phyloP scores from a whole-genome alignment of 2,888 invertebrate species.

The Aromia moschata region DNA sequence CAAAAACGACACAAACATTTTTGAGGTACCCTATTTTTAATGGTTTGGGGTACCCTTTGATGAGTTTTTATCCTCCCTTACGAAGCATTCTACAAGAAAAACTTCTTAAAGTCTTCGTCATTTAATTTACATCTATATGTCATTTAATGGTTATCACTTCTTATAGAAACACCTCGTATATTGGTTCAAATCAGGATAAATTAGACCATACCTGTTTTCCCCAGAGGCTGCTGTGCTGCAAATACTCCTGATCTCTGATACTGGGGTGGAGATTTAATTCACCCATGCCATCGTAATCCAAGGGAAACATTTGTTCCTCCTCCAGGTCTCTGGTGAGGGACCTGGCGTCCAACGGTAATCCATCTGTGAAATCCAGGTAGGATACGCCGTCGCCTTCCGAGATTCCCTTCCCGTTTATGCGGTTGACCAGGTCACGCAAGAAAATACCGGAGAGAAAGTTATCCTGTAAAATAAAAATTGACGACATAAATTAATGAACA shows the following conservation, averaged over 20 bases:
- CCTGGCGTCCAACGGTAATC: slow-evolving; percentile 57
- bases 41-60: no score
- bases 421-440: slow-evolving; percentile 79
- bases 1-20: no score
- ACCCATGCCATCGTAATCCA: slow-evolving; percentile 76
- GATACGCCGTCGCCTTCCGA: slow-evolving; percentile 66
- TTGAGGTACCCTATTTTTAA: no score
- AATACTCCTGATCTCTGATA: slow-evolving; percentile 85
- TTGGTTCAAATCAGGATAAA: no score
- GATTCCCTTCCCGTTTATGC: slow-evolving; percentile 77
- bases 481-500: slow-evolving; percentile 9
- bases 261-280: slow-evolving; percentile 75
- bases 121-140: no score
- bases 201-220: slow-evolving; percentile 67
- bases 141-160: no score
- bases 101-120: no score
- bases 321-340: slow-evolving; percentile 64
- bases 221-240: slow-evolving; percentile 79
- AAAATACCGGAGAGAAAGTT: slow-evolving; percentile 73
- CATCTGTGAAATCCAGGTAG: slow-evolving; percentile 72
- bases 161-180: no score
- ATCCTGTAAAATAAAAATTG: slow-evolving; percentile 47
- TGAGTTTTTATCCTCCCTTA: no score
- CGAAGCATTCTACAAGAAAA: no score
- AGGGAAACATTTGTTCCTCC: slow-evolving; percentile 61